Base-by-base conservation (phyloP, 2,113 vertebrate genomes). In the Heterocephalus glaber region DNA sequence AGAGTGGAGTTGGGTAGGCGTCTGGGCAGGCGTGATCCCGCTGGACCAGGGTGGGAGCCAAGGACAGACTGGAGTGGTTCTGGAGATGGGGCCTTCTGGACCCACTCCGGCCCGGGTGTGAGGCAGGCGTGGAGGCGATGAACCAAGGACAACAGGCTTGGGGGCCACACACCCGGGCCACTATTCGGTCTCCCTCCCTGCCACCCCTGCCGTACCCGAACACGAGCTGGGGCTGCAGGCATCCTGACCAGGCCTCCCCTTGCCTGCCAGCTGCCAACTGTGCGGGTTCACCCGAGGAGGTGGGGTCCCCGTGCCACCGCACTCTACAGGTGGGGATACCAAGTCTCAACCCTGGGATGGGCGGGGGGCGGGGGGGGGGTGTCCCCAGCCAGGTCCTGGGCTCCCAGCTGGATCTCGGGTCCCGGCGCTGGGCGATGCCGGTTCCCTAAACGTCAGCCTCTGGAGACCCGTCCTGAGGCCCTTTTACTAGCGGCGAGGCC, bases 51-150 rank as follows among this genome's bases (percentile, higher is more conserved):
- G 30, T 2, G 47, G 44, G 11, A 19, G 3, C 22, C 0, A 0
- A 0, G 52, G 24, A 33, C 0, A 5, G n/a, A 66, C 6, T 86
- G 60, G 11, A 44, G 30, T 11, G 35, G 0, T 30, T 35, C 41
- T 26, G 47, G 19, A 63, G n/a, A 3, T 17, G 44, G 49, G 41
- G 22, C 35, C 72, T 49, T 44, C 22, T 16, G 33, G 58, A 44
- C 9, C 7, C 33, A 80, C 44, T 58, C 1, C 24, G 0, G 28
- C 30, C 35, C 0, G 56, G 61, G 80, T 1, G 2, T 16, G 22
- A 74, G 3, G 4, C 1, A 54, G 6, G 7, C 63, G 10, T 0
- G n/a, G 28, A 47, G 74, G 44, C 1, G 4, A 79, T 1, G 3
- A 70, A n/a, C 20, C 19, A 12, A 74, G 19, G 28, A 56, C 4